phyloP scores from a whole-genome alignment of 2,797 vertebrate genomes.

The Columba guinea region DNA sequence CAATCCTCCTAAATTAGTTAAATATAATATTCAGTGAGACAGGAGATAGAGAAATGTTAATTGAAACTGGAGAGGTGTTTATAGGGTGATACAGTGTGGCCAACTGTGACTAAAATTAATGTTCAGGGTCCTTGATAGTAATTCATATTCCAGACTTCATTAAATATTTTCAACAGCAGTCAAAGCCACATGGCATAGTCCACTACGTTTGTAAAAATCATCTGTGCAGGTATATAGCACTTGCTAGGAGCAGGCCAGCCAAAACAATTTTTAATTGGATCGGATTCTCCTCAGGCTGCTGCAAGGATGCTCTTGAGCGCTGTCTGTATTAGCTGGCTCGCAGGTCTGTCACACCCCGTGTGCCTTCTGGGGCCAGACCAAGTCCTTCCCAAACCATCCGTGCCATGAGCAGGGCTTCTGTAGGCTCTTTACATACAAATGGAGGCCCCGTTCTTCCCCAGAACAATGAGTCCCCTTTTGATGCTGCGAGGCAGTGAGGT shows the following conservation, averaged over 20 bases:
- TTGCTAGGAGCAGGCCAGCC: not conserved
- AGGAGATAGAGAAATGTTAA: slow-evolving; percentile 81
- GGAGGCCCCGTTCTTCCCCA: not conserved
- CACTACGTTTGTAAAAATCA: not conserved
- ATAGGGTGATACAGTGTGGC: slow-evolving; percentile 76
- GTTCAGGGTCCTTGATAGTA: slow-evolving; percentile 67
- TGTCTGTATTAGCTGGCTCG: not conserved
- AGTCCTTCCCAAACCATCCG: not conserved
- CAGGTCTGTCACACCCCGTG: not conserved
- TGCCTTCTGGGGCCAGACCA: not conserved
- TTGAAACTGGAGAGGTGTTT: slow-evolving; percentile 84
- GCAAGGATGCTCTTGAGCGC: not conserved
- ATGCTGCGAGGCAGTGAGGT: not conserved
- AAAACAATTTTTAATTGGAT: not conserved
- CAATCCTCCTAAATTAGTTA: slow-evolving; percentile 81
- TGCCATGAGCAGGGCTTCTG: fast-evolving
- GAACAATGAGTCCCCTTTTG: not conserved
- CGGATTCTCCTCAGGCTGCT: not conserved
- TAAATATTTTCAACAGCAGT: slow-evolving; percentile 53
- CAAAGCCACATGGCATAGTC: not conserved
- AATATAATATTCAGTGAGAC: slow-evolving; percentile 81
- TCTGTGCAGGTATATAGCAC: not conserved
- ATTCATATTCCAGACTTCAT: slow-evolving; percentile 64
- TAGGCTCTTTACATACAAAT: fast-evolving
- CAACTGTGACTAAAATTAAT: slow-evolving; percentile 81